Evolutionary conservation across 1,140 invertebrate species (phyloP).

Genomic region (Drosophila malerkotliana): DNA sequence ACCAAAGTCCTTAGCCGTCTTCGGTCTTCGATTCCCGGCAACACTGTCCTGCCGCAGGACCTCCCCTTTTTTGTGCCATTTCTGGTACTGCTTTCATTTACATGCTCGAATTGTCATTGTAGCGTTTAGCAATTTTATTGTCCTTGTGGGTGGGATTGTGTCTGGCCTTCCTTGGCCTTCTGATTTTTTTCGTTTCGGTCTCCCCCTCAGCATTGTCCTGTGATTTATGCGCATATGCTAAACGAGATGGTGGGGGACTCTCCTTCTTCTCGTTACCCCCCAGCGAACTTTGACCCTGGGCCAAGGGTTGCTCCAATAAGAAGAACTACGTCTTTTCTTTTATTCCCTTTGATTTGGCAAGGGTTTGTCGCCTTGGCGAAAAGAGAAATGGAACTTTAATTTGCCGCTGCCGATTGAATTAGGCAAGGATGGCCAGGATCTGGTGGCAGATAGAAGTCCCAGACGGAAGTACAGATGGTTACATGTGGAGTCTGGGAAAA

Average conservation of each 20-base stretch:
- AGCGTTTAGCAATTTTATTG: conserved; percentile 82
- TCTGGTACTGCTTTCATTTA: conserved; percentile 75
- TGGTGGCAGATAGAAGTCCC: not conserved
- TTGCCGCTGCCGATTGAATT: conserved; percentile 79
- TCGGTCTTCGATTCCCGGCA: conserved; percentile 8
- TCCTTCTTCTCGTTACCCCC: not conserved
- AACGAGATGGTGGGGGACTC: conserved; percentile 16
- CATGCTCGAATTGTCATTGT: conserved; percentile 83
- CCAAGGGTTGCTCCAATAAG: conserved; percentile 51
- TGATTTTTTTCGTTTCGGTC: not conserved
- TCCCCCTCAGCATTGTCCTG: conserved; percentile 34
- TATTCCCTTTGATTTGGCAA: conserved; percentile 53
- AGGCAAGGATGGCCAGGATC: conserved; percentile 48
- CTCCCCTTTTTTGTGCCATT: conserved; percentile 24
- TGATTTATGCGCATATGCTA: conserved; percentile 83
- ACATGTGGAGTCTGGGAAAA: not conserved
- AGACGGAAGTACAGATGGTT: not conserved
- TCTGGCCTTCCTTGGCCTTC: conserved; percentile 24
- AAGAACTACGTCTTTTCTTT: conserved; percentile 39
- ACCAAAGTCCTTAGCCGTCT: conserved; percentile 14
- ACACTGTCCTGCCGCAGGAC: conserved; percentile 27
- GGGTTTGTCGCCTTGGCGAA: conserved; percentile 55
- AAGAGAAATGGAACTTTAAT: conserved; percentile 74
- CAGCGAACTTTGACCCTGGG: conserved; percentile 61
- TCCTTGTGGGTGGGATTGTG: conserved; percentile 44